Conservation (phyloP, 2,888 invertebrate genomes). For the Habroteleia sp. region DNA sequence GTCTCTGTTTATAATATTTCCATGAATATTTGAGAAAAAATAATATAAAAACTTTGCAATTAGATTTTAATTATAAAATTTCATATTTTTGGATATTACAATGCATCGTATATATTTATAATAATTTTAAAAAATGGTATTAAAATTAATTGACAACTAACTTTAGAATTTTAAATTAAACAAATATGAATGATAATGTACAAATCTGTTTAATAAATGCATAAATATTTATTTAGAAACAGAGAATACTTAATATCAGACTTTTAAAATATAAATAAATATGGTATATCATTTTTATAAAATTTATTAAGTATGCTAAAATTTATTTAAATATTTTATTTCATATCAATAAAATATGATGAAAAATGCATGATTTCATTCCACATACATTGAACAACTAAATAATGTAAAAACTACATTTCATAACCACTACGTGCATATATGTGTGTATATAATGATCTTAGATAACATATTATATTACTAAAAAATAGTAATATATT, state of each 20-base stretch:
- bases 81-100: too few relatives aligned
- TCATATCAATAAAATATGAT: slow-evolving; percentile 30
- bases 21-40: too few relatives aligned
- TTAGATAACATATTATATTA: slow-evolving; percentile 58
- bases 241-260: slow-evolving; percentile 3
- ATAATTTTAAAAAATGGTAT: too few relatives aligned
- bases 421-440: slow-evolving; percentile 54
- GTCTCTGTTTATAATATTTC: slow-evolving; percentile 3
- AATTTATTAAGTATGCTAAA: neutral
- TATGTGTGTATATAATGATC: too few relatives aligned
- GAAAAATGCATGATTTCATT: slow-evolving; percentile 36
- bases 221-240: slow-evolving; percentile 3
- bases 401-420: slow-evolving; percentile 46
- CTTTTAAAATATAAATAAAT: neutral
- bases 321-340: slow-evolving; percentile 23
- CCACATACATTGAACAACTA: slow-evolving; percentile 28
- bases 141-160: too few relatives aligned
- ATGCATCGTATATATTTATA: too few relatives aligned
- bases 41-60: too few relatives aligned
- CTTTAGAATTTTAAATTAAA: too few relatives aligned
- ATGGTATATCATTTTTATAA: neutral
- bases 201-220: too few relatives aligned
- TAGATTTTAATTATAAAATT: slow-evolving; percentile 1
- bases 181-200: too few relatives aligned
- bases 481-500: slow-evolving; percentile 49